Percentiles rank a stretch among this genome's conserved stretches.
These are phyloP conservation scores for Hippopotamyrus pictus DNA, from an alignment of 2,797 vertebrate genomes.

Conservation along the genomic window DNA sequence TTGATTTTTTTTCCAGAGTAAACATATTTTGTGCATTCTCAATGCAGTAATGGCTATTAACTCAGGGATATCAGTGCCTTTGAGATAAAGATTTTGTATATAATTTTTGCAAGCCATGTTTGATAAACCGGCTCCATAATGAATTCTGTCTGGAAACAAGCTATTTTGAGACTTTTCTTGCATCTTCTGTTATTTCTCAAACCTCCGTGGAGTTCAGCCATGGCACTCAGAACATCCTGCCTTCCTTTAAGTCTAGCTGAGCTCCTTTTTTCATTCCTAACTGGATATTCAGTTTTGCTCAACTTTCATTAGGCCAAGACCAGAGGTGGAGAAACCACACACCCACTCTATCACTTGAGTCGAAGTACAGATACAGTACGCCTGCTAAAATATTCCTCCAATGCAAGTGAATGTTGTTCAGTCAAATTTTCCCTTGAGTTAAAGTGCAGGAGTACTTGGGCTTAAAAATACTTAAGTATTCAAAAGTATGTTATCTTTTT, in stretches of 20 bases:
- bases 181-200: background rate
- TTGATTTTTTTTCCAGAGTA: background rate
- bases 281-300: background rate
- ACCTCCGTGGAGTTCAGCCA: background rate
- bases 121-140: background rate
- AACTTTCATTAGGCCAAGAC: background rate
- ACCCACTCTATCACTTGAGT: background rate
- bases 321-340: background rate
- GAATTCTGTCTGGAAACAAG: background rate
- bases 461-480: background rate
- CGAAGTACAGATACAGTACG: background rate
- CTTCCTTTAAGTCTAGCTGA: background rate
- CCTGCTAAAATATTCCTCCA: background rate
- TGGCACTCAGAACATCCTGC: background rate
- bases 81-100: background rate
- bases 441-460: background rate
- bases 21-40: slow-evolving; percentile 1
- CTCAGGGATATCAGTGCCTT: background rate
- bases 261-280: background rate
- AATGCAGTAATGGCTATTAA: background rate
- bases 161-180: background rate
- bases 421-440: background rate
- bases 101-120: background rate
- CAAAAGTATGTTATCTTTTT: background rate
- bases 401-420: background rate